These are phyloP conservation scores for Paracyclopina nana DNA, from an alignment of 1,140 invertebrate species.

Conservation along the genomic window DNA sequence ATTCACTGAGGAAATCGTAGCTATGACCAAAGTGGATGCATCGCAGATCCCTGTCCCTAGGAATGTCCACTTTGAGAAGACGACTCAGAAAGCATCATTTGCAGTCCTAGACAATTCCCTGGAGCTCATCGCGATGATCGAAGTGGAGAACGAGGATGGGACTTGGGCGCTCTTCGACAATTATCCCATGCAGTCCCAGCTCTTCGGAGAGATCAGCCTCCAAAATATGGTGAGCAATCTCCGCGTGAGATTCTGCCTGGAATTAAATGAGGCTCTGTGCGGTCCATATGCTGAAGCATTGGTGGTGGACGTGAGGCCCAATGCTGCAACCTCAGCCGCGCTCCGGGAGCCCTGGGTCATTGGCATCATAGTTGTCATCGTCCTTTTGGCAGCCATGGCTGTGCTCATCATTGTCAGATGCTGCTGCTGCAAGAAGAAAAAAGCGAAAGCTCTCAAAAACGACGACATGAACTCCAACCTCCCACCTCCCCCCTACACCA, in stretches of 20 bases:
- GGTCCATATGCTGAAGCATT: neutral
- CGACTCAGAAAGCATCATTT: neutral
- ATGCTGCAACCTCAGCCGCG: neutral
- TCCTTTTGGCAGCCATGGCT: neutral
- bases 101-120: neutral
- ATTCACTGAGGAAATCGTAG: neutral
- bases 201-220: neutral
- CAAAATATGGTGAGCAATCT: neutral
- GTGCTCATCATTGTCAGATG: neutral
- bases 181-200: neutral
- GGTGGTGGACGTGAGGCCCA: neutral
- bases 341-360: neutral
- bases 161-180: neutral
- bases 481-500: neutral
- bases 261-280: neutral
- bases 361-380: neutral
- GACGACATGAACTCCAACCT: neutral
- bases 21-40: neutral
- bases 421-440: neutral
- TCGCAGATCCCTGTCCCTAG: neutral
- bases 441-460: neutral
- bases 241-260: neutral
- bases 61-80: neutral
- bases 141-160: neutral
- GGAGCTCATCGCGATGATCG: neutral